These are phyloP conservation scores for Ceratothoa steindachneri DNA, from an alignment of 2,888 invertebrate species.

Conservation along the genomic window DNA sequence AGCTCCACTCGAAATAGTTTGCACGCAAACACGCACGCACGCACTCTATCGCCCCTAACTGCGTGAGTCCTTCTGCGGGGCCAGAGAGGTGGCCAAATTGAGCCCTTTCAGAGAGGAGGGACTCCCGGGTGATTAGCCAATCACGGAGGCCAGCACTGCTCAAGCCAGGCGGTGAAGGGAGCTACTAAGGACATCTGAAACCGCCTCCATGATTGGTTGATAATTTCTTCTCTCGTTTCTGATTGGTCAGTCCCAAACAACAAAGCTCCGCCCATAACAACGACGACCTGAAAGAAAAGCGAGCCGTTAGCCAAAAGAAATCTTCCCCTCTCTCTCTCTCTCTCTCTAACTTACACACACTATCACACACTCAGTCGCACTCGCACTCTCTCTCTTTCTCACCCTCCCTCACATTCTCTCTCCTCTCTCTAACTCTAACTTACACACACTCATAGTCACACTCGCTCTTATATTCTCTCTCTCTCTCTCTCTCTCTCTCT, in stretches of 20 bases:
- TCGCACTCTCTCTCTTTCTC: too few relatives aligned
- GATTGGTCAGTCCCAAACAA: not conserved
- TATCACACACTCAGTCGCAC: too few relatives aligned
- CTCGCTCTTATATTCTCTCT: too few relatives aligned
- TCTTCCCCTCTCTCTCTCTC: too few relatives aligned
- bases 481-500: too few relatives aligned
- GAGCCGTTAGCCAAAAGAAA: too few relatives aligned
- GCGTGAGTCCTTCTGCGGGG: slow-evolving; percentile 1
- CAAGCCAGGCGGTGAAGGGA: not conserved
- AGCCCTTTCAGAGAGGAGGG: not conserved
- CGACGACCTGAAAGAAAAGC: too few relatives aligned
- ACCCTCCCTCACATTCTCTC: too few relatives aligned
- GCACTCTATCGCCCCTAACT: not conserved
- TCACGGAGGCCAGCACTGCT: not conserved
- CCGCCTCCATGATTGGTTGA: not conserved
- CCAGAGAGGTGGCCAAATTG: not conserved
- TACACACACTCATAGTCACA: too few relatives aligned
- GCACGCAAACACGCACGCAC: slow-evolving; percentile 5
- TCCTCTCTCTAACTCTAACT: too few relatives aligned
- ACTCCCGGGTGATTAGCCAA: not conserved
- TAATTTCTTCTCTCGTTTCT: not conserved
- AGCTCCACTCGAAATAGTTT: not conserved
- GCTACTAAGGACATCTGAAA: not conserved
- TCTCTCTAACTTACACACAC: too few relatives aligned
- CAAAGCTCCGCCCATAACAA: not conserved